A percentile compares a stretch with the other conserved stretches of the same genome.
These are phyloP conservation scores for Nipponia nippon DNA, from an alignment of 2,113 vertebrate species.

Conservation along the genomic window DNA sequence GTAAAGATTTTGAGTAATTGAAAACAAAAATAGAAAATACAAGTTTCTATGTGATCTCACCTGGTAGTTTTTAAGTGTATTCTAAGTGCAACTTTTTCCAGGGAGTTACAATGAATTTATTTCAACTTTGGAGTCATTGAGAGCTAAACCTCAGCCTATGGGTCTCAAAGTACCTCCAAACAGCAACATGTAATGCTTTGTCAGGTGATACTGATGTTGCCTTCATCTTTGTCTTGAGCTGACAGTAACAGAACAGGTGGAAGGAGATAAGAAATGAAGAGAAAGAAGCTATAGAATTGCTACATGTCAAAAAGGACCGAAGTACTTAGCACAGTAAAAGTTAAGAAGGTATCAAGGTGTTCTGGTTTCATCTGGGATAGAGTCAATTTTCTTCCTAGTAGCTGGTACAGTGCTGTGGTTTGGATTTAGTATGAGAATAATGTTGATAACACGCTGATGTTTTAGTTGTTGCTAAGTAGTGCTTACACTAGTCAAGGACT, in stretches of 20 bases:
- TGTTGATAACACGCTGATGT: no score
- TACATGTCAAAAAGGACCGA: not conserved
- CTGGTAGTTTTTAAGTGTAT: not conserved
- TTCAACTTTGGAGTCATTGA: not conserved
- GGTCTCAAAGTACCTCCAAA: not conserved
- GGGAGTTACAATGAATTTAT: not conserved
- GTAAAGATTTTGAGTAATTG: not conserved
- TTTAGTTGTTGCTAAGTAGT: no score
- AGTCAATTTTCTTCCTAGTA: no score
- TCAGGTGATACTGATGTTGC: not conserved
- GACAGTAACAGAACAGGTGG: not conserved
- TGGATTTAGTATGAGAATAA: no score
- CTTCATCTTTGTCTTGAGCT: not conserved
- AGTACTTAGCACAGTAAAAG: not conserved
- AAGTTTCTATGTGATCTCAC: not conserved
- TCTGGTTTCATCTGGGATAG: no score
- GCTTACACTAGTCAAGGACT: no score
- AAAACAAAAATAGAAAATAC: not conserved
- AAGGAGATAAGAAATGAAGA: not conserved
- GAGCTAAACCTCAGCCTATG: not conserved
- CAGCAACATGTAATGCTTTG: not conserved
- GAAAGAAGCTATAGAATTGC: not conserved
- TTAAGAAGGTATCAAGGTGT: not conserved
- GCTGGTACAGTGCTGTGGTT: no score
- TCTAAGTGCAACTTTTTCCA: not conserved